A percentile compares a stretch with the other conserved stretches of the same genome.
Evolutionary conservation across 1,140 invertebrate genomes (phyloP).

Genomic region (Anagrus nilaparvatae): DNA sequence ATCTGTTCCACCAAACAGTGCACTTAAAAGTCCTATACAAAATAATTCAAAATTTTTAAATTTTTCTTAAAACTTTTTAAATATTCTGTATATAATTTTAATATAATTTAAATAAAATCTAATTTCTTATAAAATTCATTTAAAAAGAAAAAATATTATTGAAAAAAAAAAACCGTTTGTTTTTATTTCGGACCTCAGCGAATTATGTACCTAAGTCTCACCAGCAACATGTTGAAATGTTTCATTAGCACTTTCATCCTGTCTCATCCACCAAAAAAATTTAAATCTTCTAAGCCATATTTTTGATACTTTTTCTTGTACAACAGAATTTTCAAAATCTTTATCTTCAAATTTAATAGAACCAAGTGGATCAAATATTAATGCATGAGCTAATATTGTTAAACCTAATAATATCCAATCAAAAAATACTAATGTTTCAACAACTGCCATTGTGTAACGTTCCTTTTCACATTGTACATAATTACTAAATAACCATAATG

Average conservation of each 20-base stretch:
- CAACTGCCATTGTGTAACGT: constrained; percentile 58
- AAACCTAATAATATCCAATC: constrained; percentile 70
- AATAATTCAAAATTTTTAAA: constrained; percentile 3
- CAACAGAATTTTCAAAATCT: constrained; percentile 43
- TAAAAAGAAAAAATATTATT: too few species aligned
- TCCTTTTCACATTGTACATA: constrained; percentile 54
- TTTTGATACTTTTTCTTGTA: constrained; percentile 44
- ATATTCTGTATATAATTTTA: too few species aligned
- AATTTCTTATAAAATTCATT: too few species aligned
- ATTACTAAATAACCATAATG: constrained; percentile 69
- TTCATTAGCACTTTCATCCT: constrained; percentile 68
- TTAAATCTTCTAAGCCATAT: constrained; percentile 63
- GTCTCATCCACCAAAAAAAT: constrained; percentile 70
- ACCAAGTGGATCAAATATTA: constrained; percentile 74
- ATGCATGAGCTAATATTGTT: constrained; percentile 60
- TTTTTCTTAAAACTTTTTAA: too few species aligned
- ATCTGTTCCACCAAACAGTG: constrained; percentile 72
- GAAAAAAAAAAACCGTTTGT: too few species aligned
- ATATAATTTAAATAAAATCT: too few species aligned
- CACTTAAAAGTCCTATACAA: constrained; percentile 52
- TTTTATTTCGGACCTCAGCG: too few species aligned
- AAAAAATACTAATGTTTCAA: constrained; percentile 66
- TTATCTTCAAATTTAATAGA: constrained; percentile 51
- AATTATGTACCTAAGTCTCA: constrained; percentile 44
- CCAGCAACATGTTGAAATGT: constrained; percentile 78